These are phyloP conservation scores for Bergia sp. DNA, from an alignment of 92 coral and sea anemone species.

Conservation along the genomic window DNA sequence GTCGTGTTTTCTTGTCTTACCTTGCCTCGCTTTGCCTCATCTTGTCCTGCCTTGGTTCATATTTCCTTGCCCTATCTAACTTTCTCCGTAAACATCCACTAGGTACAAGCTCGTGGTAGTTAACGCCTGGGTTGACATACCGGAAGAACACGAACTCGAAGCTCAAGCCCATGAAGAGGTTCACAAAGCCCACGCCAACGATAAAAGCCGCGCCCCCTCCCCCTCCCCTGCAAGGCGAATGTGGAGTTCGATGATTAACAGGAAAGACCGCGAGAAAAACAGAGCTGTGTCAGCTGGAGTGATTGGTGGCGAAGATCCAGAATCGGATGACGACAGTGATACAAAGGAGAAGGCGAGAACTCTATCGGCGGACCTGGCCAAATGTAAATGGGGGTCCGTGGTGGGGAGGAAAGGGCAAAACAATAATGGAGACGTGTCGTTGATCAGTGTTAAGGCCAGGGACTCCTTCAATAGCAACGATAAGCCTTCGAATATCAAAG, in stretches of 20 bases:
- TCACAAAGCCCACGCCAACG: conserved; percentile 69
- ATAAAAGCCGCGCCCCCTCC: conserved; percentile 50
- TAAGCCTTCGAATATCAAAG: background rate
- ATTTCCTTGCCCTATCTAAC: background rate
- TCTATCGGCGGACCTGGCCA: background rate
- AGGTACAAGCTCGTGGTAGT: conserved; percentile 90
- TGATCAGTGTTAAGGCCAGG: conserved; percentile 36
- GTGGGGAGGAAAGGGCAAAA: conserved; percentile 16
- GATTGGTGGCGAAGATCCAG: background rate
- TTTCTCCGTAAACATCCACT: background rate
- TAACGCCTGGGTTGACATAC: conserved; percentile 98
- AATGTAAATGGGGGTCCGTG: conserved; percentile 14
- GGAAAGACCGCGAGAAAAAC: conserved; percentile 43
- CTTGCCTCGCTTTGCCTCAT: background rate
- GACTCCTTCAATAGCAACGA: conserved; percentile 17
- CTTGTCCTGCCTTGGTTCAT: background rate
- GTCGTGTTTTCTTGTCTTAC: background rate
- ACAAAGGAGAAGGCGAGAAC: conserved; percentile 11
- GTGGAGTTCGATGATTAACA: conserved; percentile 64
- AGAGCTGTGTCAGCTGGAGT: conserved; percentile 7
- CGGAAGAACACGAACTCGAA: conserved; percentile 93
- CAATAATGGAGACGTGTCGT: conserved; percentile 15
- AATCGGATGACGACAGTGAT: background rate
- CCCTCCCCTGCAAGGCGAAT: conserved; percentile 68
- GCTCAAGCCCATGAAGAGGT: conserved; percentile 74